Percentiles rank a stretch among this genome's conserved stretches.
These are phyloP conservation scores for Mesocentrotus franciscanus DNA, from an alignment of 53 echinoderm and acorn worm genomes.

Conservation along the genomic window DNA sequence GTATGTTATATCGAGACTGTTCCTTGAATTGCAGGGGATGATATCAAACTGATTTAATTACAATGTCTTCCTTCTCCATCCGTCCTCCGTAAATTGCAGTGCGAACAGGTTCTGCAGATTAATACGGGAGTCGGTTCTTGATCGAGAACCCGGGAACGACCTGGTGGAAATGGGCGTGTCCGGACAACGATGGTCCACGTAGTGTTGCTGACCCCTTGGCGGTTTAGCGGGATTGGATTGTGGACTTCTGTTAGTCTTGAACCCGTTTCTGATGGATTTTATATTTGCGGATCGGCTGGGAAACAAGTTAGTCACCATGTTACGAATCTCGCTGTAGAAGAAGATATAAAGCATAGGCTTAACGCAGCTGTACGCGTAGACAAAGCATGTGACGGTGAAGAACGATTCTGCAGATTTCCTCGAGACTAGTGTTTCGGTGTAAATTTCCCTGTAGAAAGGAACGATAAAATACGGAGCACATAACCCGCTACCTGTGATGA, in stretches of 20 bases:
- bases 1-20: not conserved
- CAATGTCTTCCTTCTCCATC: slow-evolving; percentile 64
- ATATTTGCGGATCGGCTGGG: slow-evolving; percentile 53
- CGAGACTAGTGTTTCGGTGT: slow-evolving; percentile 31
- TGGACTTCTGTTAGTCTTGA: slow-evolving; percentile 30
- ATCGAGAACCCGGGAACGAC: slow-evolving; percentile 54
- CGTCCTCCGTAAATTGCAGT: slow-evolving; percentile 59
- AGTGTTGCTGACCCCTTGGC: slow-evolving; percentile 37
- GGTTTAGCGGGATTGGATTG: slow-evolving; percentile 36
- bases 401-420: slow-evolving; percentile 37
- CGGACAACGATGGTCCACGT: slow-evolving; percentile 55
- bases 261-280: slow-evolving; percentile 40
- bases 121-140: not conserved
- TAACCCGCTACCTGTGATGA: slow-evolving; percentile 33
- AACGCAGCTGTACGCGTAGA: slow-evolving; percentile 70
- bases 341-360: slow-evolving; percentile 76
- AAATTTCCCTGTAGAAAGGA: slow-evolving; percentile 17
- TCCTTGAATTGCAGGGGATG: not conserved
- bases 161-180: slow-evolving; percentile 60
- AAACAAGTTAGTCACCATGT: slow-evolving; percentile 64
- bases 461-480: slow-evolving; percentile 72
- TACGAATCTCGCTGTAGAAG: slow-evolving; percentile 59
- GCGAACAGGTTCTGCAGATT: slow-evolving; percentile 32
- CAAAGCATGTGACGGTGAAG: slow-evolving; percentile 69
- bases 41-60: not conserved